Evolutionary conservation across 2,797 vertebrate genomes (phyloP), one percentile per base, ranked within the genome.

Genomic region (Trichosurus vulpecula): DNA sequence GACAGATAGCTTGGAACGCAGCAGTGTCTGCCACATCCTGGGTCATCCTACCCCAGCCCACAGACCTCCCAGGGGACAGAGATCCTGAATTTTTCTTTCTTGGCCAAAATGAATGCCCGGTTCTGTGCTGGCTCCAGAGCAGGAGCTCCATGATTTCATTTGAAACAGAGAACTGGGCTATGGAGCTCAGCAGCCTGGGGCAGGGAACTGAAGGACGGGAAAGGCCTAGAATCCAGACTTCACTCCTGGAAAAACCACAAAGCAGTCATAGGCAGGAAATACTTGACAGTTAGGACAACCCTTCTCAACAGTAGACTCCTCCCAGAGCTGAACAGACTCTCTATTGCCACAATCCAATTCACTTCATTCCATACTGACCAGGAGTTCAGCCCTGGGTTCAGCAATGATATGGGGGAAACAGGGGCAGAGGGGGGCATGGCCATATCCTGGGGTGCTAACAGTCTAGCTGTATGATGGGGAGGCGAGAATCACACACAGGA

Each of bases 131-230:
- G 41, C 22, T 51, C 25, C 41, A 51, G 66, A 81, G 19, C n/a
- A 81, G n/a, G n/a, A 19, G 74, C 41, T 27, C 41, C 22, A 27
- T 51, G 22, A 87, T 87, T 87, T 51, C 74, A 27, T 29, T 87
- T 25, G 11, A 87, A 51, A 47, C 74, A 87, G 47, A 97, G 16
- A 47, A 95, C 35, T 93, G 1, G 30, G 94, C 81, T 97, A n/a
- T 93, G 89, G 91, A 89, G 13, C 10, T 51, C 22, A 11, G 41
- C 41, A 27, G 13, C 51, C 22, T 51, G 74, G 74, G 74, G 4
- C 30, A 0, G 2, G 93, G 56, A 10, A 47, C 9, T 87, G 5
- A 0, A 6, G 41, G 35, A 56, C 12, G 51, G 10, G 1, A 87
- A 87, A 87, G 74, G 74, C 54, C 52, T 87, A 54, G 61, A 92